These are phyloP conservation scores for Aphrophora alni DNA, from an alignment of 2,888 invertebrate genomes.

Conservation along the genomic window DNA sequence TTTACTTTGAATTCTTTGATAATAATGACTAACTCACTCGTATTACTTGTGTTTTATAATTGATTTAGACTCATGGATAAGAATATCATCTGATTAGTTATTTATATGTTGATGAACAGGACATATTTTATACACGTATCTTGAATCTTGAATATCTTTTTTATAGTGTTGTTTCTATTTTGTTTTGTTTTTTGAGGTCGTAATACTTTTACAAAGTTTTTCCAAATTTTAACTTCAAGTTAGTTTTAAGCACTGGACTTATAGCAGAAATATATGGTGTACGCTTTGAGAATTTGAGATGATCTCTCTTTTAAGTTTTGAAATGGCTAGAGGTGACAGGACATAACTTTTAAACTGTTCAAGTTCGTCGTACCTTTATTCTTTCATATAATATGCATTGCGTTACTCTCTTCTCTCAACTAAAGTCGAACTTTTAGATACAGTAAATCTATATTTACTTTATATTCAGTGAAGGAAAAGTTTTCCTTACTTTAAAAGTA, in stretches of 20 bases:
- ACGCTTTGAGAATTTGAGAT: not conserved
- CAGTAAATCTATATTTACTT: not conserved
- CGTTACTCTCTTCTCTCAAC: not conserved
- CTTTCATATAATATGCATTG: not conserved
- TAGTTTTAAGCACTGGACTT: not conserved
- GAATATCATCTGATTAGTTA: no score
- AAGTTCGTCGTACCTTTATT: not conserved
- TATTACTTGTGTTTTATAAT: no score
- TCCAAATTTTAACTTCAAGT: no score
- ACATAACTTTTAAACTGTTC: not conserved
- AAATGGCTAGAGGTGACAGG: not conserved
- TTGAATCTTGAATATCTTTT: no score
- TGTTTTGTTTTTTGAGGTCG: no score
- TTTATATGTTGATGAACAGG: no score
- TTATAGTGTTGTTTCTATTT: not conserved
- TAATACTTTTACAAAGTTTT: not conserved
- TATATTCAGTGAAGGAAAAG: no score
- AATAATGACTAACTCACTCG: no score
- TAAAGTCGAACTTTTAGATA: not conserved
- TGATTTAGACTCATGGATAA: no score
- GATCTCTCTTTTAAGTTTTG: constrained; percentile 1
- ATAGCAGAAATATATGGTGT: not conserved
- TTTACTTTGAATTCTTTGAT: no score
- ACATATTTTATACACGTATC: not conserved
- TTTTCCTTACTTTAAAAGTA: not conserved